A percentile compares a stretch with the other conserved stretches of the same genome.
phyloP scores from a whole-genome alignment of 2,797 vertebrate species.

The Labroides dimidiatus region DNA sequence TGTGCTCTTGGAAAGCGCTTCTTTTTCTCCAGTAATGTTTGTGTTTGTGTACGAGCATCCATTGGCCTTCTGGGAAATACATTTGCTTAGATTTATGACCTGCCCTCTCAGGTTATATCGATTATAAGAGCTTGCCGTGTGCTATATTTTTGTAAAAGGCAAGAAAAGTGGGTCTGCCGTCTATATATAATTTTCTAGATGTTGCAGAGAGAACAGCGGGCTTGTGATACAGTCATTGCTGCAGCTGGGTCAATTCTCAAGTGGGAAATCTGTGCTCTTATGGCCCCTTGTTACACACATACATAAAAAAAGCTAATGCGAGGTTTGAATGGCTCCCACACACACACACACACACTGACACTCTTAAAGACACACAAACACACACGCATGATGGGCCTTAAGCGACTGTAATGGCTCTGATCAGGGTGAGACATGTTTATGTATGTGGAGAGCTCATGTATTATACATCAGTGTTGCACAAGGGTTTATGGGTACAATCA shows the following conservation, averaged over 20 bases:
- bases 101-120: conserved; percentile 66
- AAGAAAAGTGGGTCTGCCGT: conserved; percentile 65
- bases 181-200: conserved; percentile 61
- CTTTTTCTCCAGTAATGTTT: conserved; percentile 38
- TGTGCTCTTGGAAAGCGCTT: conserved; percentile 21
- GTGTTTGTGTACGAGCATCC: conserved; percentile 51
- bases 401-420: conserved; percentile 64
- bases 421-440: conserved; percentile 68
- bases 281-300: conserved; percentile 41
- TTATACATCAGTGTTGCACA: conserved; percentile 63
- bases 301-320: conserved; percentile 45
- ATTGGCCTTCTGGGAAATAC: conserved; percentile 66
- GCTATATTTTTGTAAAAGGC: conserved; percentile 60
- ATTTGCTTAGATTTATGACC: conserved; percentile 76
- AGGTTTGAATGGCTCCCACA: conserved; percentile 34
- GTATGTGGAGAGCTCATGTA: conserved; percentile 65
- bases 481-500: conserved; percentile 45
- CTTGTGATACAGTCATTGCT: conserved; percentile 60
- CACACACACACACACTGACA: conserved; percentile 1
- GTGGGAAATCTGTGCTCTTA: conserved; percentile 51
- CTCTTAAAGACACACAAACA: conserved; percentile 6
- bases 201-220: conserved; percentile 38
- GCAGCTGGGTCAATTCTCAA: conserved; percentile 66
- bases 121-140: conserved; percentile 63
- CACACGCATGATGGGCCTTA: conserved; percentile 37